Percentiles rank a stretch among this genome's conserved stretches.
Evolutionary conservation across 2,113 vertebrate genomes (phyloP).

Genomic region (Agelaius tricolor): DNA sequence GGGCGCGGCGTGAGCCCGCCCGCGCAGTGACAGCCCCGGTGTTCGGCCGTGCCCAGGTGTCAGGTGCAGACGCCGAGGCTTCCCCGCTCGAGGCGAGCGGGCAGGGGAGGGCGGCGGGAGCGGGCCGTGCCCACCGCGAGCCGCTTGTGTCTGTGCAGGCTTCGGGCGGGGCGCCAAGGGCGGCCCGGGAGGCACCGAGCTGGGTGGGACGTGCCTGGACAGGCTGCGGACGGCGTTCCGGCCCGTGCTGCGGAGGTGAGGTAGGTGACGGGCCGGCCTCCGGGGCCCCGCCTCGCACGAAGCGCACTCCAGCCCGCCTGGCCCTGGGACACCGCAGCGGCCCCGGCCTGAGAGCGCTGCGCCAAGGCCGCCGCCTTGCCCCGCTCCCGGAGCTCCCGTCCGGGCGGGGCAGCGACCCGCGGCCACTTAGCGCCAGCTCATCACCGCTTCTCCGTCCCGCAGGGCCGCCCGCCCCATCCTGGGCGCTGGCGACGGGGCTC

Average conservation of each 20-base stretch:
- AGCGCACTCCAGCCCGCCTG: neutral
- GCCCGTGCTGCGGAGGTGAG: slow-evolving; percentile 89
- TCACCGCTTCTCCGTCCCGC: slow-evolving; percentile 54
- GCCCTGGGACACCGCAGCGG: neutral
- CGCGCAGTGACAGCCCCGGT: neutral
- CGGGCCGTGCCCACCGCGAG: neutral
- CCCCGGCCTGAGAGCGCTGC: neutral
- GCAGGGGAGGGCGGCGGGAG: neutral
- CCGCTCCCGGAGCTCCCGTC: neutral
- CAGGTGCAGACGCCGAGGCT: neutral
- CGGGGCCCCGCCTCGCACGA: no score
- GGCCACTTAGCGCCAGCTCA: neutral
- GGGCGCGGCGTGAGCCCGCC: neutral
- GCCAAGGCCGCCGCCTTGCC: neutral
- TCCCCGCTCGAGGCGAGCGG: neutral
- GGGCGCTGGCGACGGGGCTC: neutral
- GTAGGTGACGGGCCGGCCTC: slow-evolving; percentile 61
- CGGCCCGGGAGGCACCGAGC: slow-evolving; percentile 64
- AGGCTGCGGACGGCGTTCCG: slow-evolving; percentile 86
- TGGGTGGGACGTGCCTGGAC: slow-evolving; percentile 70
- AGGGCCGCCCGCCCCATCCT: slow-evolving; percentile 39
- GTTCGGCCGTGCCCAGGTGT: neutral
- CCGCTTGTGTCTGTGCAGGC: slow-evolving; percentile 50
- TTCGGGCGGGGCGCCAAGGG: slow-evolving; percentile 71
- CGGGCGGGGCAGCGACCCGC: neutral